Evolutionary conservation across 2,797 vertebrate species (phyloP).

Genomic region (Saxicola maurus): DNA sequence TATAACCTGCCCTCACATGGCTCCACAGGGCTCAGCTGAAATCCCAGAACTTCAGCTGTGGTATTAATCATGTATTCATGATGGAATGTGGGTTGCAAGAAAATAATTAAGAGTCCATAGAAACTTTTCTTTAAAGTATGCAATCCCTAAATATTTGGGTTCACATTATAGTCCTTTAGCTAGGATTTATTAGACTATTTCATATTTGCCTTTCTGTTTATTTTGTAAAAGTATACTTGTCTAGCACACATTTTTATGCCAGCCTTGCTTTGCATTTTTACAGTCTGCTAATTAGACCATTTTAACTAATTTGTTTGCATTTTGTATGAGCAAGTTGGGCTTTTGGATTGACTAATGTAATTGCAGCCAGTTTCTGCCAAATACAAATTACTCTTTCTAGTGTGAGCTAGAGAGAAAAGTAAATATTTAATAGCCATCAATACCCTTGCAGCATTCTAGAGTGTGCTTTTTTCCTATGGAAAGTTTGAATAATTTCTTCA

Average conservation of each 20-base stretch:
- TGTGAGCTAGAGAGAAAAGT: slow-evolving; percentile 80
- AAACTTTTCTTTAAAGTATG: slow-evolving; percentile 18
- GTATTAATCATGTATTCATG: not conserved
- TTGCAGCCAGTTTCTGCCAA: slow-evolving; percentile 81
- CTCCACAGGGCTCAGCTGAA: not conserved
- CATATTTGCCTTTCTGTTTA: slow-evolving; percentile 59
- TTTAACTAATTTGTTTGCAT: slow-evolving; percentile 88
- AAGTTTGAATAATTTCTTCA: slow-evolving; percentile 76
- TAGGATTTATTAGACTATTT: slow-evolving; percentile 47
- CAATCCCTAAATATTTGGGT: not conserved
- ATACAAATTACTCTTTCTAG: slow-evolving; percentile 81
- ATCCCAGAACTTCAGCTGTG: not conserved
- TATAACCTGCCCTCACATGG: not conserved
- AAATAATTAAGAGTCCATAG: not conserved
- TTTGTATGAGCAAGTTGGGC: slow-evolving; percentile 84
- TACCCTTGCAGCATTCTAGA: slow-evolving; percentile 74
- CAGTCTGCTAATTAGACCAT: slow-evolving; percentile 83
- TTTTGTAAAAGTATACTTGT: slow-evolving; percentile 60
- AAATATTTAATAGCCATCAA: slow-evolving; percentile 87
- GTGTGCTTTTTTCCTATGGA: slow-evolving; percentile 56
- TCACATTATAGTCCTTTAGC: not conserved
- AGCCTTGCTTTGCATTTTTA: slow-evolving; percentile 80
- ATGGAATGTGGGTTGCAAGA: not conserved
- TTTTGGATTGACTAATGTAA: slow-evolving; percentile 85
- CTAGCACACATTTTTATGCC: slow-evolving; percentile 70